Conservation (phyloP, 1,140 invertebrate species). For the Charaxes varanes region DNA sequence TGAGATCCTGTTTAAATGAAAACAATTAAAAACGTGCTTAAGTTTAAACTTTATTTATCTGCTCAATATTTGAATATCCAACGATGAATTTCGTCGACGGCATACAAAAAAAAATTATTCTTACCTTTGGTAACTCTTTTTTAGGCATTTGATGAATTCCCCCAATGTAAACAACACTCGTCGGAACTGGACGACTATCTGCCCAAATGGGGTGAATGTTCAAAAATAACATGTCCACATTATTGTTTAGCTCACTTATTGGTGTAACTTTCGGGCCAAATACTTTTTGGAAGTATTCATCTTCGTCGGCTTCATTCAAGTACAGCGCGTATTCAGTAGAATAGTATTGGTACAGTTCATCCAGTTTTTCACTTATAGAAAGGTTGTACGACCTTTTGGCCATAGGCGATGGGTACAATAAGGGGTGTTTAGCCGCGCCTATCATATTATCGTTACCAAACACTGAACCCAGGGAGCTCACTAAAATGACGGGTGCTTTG, state of each 20-base stretch:
- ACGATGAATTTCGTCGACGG: too few species aligned
- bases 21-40: background rate
- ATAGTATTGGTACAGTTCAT: constrained; percentile 10
- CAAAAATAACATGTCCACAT: constrained; percentile 22
- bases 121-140: constrained; percentile 19
- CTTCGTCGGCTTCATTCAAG: background rate
- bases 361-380: constrained; percentile 35
- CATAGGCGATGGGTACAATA: constrained; percentile 56
- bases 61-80: too few species aligned
- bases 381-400: constrained; percentile 30
- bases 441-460: constrained; percentile 25
- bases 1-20: constrained; percentile 22
- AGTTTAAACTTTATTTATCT: too few species aligned
- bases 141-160: constrained; percentile 17
- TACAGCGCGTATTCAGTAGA: constrained; percentile 2
- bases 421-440: constrained; percentile 60
- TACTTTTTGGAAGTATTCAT: constrained; percentile 23
- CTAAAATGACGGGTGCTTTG: constrained; percentile 42
- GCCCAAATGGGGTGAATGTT: constrained; percentile 25
- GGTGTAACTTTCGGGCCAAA: constrained; percentile 49
- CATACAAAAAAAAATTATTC: background rate
- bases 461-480: constrained; percentile 37
- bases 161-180: constrained; percentile 21
- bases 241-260: constrained; percentile 19
- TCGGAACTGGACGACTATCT: constrained; percentile 20